A percentile compares a stretch with the other conserved stretches of the same genome.
phyloP scores from a whole-genome alignment of 2,888 invertebrate species.

The Dysmachus trigonus region DNA sequence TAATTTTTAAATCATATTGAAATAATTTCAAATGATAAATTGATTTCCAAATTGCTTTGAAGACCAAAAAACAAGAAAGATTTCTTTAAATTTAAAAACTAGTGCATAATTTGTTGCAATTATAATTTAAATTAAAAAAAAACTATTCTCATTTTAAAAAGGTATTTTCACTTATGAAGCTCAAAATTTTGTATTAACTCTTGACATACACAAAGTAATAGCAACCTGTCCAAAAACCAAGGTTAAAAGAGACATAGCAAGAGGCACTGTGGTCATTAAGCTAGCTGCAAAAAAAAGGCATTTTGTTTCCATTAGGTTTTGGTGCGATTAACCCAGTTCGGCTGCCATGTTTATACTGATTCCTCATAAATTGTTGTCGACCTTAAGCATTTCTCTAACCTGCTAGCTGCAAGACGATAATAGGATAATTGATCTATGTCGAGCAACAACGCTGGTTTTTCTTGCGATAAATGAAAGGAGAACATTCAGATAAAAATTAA shows the following conservation, averaged over 20 bases:
- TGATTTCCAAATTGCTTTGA: too few relatives aligned
- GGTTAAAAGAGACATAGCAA: neutral
- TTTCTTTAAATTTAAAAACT: too few relatives aligned
- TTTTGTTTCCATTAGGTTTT: neutral
- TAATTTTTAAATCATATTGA: too few relatives aligned
- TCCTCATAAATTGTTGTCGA: neutral
- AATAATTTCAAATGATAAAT: too few relatives aligned
- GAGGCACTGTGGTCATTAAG: neutral
- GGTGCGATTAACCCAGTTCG: neutral
- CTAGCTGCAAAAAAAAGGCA: neutral
- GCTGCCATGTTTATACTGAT: neutral
- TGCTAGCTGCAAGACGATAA: neutral
- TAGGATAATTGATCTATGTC: neutral
- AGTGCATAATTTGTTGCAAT: too few relatives aligned
- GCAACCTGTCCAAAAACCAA: neutral
- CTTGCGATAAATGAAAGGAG: neutral
- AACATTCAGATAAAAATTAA: neutral
- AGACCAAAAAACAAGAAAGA: too few relatives aligned
- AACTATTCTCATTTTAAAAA: neutral
- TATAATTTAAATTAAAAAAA: too few relatives aligned
- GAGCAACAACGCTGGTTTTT: neutral
- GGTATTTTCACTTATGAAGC: neutral
- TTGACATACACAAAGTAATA: neutral
- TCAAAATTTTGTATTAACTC: neutral
- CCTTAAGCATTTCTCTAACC: neutral